These are phyloP conservation scores for Halcyon chelicuti DNA, from an alignment of 2,797 vertebrate genomes.

Conservation along the genomic window DNA sequence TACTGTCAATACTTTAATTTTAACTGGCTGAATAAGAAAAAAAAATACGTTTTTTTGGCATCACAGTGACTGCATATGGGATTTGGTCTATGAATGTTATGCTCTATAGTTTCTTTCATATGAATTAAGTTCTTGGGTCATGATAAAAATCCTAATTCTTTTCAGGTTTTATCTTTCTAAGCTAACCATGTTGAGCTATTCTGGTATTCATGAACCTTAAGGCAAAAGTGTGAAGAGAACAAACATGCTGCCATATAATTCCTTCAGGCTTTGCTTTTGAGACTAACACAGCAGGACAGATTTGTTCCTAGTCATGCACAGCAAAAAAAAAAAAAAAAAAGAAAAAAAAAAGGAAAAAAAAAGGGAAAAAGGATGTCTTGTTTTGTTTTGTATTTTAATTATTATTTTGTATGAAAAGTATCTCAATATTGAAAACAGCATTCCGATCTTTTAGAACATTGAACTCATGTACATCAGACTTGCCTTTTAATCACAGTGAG, in stretches of 20 bases:
- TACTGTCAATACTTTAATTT: slow-evolving; percentile 47
- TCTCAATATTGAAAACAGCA: background rate
- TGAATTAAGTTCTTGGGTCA: background rate
- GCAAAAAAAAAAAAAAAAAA: background rate
- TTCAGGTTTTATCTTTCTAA: background rate
- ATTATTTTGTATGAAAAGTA: background rate
- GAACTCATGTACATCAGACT: background rate
- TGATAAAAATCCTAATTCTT: background rate
- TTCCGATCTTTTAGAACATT: background rate
- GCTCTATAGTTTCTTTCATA: background rate
- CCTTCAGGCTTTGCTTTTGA: background rate
- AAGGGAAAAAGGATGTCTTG: background rate
- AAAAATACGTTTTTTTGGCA: background rate
- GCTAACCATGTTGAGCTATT: background rate
- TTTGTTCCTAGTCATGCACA: background rate
- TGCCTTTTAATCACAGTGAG: background rate
- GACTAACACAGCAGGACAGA: background rate
- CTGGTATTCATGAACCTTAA: background rate
- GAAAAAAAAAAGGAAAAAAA: background rate
- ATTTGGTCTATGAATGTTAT: background rate
- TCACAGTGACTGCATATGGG: background rate
- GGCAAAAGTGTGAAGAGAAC: background rate
- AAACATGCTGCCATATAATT: background rate
- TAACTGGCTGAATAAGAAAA: background rate
- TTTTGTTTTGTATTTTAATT: too few relatives aligned